Evolutionary conservation across 92 coral and sea anemone genomes (phyloP).

Genomic region (Heteractis magnifica): DNA sequence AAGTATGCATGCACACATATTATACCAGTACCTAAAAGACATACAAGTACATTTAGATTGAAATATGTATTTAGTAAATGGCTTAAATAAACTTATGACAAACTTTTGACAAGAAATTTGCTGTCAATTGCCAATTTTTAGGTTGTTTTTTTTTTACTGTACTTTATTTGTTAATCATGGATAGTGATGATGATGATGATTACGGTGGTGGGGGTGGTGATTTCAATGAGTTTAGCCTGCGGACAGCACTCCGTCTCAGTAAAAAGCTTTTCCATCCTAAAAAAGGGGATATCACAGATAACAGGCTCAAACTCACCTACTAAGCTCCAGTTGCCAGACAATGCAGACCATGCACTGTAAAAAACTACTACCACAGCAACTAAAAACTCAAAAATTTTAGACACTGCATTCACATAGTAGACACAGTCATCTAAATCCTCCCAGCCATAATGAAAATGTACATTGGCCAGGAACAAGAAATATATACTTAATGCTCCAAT

Average conservation of each 20-base stretch:
- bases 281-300: background rate
- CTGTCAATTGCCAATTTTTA: no score
- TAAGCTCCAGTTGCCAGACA: constrained; percentile 82
- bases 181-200: background rate
- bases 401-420: constrained; percentile 82
- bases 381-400: constrained; percentile 86
- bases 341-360: constrained; percentile 80
- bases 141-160: no score
- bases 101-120: no score
- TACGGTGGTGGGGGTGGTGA: background rate
- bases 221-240: constrained; percentile 77
- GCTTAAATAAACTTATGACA: no score
- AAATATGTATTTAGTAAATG: background rate
- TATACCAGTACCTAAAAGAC: constrained; percentile 66
- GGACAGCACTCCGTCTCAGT: constrained; percentile 73
- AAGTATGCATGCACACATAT: constrained; percentile 90
- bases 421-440: constrained; percentile 90
- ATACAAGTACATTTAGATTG: background rate
- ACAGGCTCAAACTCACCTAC: constrained; percentile 53
- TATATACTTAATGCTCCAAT: constrained; percentile 72
- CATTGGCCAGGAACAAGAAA: constrained; percentile 75
- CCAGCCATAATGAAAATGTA: constrained; percentile 58
- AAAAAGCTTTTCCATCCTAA: constrained; percentile 87
- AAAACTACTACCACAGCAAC: constrained; percentile 80
- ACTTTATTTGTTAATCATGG: no score